Evolutionary conservation across 2,888 invertebrate species (phyloP), one percentile per base, ranked within the genome.

Genomic region (Epinotia bilunana): DNA sequence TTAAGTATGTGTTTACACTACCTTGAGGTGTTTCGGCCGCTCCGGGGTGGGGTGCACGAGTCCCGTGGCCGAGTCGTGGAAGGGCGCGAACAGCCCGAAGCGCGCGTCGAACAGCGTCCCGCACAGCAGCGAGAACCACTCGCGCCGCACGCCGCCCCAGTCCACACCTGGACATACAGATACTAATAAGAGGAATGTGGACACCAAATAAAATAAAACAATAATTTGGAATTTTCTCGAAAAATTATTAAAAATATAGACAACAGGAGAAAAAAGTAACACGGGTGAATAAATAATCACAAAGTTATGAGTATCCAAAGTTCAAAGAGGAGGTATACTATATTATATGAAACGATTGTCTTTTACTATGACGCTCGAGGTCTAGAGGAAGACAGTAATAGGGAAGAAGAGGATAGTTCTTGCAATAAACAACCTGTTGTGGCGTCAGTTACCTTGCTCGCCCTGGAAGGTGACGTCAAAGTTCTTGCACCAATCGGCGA

Each of bases 51-150:
- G 99, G 91, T 98, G 98, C 55, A 98, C 98, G 77, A 98, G 94
- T 0, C 98, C 98, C 86, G 98, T 97, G 80, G 97, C 96, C 70
- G 97, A 96, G 85, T 98, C 98, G 82, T 97, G 96, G 87, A 98
- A 98, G 78, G 97, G 96, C 80, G 95, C 96, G 91, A 99, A 99
- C 76, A 99, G 95, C 0, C 97, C 97, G 85, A 96, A 95, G 81
- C 96, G 96, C 20, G 97, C 95, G 91, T 98, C 98, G 91, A 99
- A 99, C 74, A 99, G 93, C 78, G 97, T 95, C 16, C 96, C 96
- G 91, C 98, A 98, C 79, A 98, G 95, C 79, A 98, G 90, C 81
- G 98, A 98, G 92, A 99, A 98, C 99, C 99, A 99, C 92, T 99
- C 99, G 77, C 98, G 95, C 6, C 98, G 95, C 63, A 99, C 95